Conservation (phyloP, 2,888 invertebrate genomes). For the Pristionchus exspectatus region DNA sequence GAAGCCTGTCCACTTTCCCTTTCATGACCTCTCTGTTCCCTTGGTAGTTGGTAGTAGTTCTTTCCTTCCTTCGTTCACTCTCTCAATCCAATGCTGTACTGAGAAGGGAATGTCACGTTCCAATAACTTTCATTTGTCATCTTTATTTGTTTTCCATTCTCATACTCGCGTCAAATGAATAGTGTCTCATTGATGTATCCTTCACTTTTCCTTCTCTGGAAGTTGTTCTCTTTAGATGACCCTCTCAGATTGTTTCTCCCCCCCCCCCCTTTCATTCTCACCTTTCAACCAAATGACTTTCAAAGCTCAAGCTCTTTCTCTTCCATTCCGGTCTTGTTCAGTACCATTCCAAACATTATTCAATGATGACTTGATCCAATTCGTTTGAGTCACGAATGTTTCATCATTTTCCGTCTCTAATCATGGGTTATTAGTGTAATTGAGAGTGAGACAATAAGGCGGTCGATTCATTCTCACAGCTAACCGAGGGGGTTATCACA, state of each 20-base stretch:
- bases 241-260: constrained; percentile 4
- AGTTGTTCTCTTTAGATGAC: background rate
- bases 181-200: background rate
- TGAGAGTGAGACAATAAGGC: background rate
- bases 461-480: background rate
- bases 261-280: constrained; percentile 1
- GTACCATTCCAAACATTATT: background rate
- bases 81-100: background rate
- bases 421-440: constrained; percentile 20
- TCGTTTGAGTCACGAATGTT: background rate
- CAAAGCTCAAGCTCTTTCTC: constrained; percentile 9
- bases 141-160: background rate
- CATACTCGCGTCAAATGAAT: background rate
- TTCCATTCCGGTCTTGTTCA: constrained; percentile 37
- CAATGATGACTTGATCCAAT: background rate
- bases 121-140: background rate
- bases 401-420: background rate
- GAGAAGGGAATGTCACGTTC: background rate
- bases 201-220: background rate
- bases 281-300: constrained; percentile 35
- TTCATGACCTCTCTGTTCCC: constrained; percentile 29
- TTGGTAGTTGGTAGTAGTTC: background rate
- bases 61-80: background rate
- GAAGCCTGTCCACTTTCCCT: constrained; percentile 43
- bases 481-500: background rate